Evolutionary conservation across 2,888 invertebrate genomes (phyloP), one percentile per base, ranked within the genome.

Genomic region (Spisula solida): DNA sequence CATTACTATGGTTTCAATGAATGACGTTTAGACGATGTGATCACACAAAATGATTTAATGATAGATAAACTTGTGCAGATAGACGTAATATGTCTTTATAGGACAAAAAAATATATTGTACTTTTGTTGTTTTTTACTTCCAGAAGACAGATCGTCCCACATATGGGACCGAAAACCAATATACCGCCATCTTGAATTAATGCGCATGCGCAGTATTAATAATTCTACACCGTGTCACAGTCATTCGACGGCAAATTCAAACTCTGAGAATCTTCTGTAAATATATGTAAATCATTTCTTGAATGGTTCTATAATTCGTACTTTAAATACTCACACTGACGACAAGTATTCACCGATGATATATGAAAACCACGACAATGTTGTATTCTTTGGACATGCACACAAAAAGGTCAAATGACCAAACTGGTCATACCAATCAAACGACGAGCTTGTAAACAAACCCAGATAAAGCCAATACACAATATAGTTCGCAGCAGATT

Each of bases 91-190:
- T 5, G 41, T 41, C 41, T n/a, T n/a, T n/a, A n/a, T n/a, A n/a
- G n/a, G n/a, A n/a, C n/a, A n/a, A n/a, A 41, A 2, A 41, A 41
- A 41, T 41, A 8, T 41, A 41, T 41, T 41, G 41, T 0, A 31
- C 16, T 18, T 18, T 31, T 14, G 41, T 29, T 70, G 2, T 10
- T 86, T 47, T 79, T 29, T 88, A 34, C 91, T 93, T 70, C 41
- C 93, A 95, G 95, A 95, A 34, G 95, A 95, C 55, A 87, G 95
- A 79, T 93, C 95, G 1, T 93, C 95, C 12, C 94, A 94, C 60
- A 88, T 90, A 82, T 94, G 93, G 94, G 94, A 95, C 87, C 83
- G 94, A 86, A 95, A 94, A 81, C 94, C 95, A 25, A 93, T 93
- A 10, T 95, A 95, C 87, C 91, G 95, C 75, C 94, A 95, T 82